Base-by-base conservation (phyloP, 1,140 invertebrate species). In the Leptopilina boulardi region DNA sequence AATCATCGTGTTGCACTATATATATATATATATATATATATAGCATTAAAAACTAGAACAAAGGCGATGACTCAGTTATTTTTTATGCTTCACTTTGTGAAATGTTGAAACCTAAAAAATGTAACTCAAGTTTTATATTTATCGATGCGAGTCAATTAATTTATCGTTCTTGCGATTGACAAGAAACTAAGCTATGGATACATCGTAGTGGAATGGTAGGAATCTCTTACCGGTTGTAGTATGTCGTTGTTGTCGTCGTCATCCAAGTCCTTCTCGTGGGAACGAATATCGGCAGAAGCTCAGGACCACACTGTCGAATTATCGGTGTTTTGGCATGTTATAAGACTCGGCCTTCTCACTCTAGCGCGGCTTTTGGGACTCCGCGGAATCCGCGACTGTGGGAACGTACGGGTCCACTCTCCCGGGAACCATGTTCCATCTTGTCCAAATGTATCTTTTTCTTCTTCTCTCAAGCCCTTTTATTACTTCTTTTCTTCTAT, bases 241-340 rank as follows among this genome's bases (percentile, higher is more conserved):
- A 79, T 71, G 59, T 44, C 30, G 73, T 76, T 54, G 75, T 78
- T 74, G 78, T 80, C 79, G 83, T 80, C 81, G 81, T 83, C 82
- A 80, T 83, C 82, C 76, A 78, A 76, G 81, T 82, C 78, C 75
- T 76, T 77, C 71, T 76, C 88, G 89, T 90, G 89, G 88, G 89
- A 90, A 90, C 86, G 87, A 84, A 87, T 87, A 87, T 87, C 81
- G 82, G 82, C 83, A 79, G 83, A 88, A 83, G 83, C 86, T 86
- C 83, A 76, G 77, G 89, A 89, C 89, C 89, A 90, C 89, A 91
- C 90, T 83, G 87, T 88, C 90, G 89, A 90, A 89, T 90, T 90
- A 91, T 91, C 89, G 89, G 83, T 88, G 88, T 90, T 91, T 91
- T 90, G 89, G 89, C 89, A 89, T 91, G 89, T 91, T 91, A 88